Evolutionary conservation across 2,797 vertebrate genomes (phyloP), one percentile per base, ranked within the genome.

Genomic region (Micromesistius poutassou): DNA sequence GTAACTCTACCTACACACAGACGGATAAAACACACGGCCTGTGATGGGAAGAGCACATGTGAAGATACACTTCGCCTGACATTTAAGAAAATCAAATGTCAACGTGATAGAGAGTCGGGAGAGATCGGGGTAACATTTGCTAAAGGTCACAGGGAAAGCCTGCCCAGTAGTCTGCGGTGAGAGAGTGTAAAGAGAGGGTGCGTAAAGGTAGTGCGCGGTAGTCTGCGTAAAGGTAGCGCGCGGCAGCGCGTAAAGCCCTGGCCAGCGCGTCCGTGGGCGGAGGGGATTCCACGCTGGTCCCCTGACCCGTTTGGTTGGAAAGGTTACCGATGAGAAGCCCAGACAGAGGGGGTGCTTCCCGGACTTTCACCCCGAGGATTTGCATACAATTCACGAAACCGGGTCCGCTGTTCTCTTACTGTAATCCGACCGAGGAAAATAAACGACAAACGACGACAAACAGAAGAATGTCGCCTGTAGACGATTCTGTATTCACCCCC

Each of bases 211-310:
- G 33, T 6, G 5, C 33, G 33, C 33, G 33, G 33, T 35, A 35
- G 7, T 5, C 33, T 4, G 33, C 33, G 33, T 35, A 35, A 35
- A 35, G 33, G 5, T 35, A 35, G 33, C 2, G 5, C 33, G 33
- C 33, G 33, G 33, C 1, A 35, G 33, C 7, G 33, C 33, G 33
- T 35, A 42, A 42, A 42, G 40, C 40, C 40, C 13, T 42, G 40
- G 40, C n/a, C n/a, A n/a, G 14, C n/a, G 4, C 4, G 94, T 80
- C 78, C 78, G 93, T 92, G 83, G 93, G 93, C 78, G 87, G 83
- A 30, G 94, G 94, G 94, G 93, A 95, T 95, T 95, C 94, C 94
- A 73, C 40, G 12, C 40, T 42, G 12, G 40, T 42, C 40, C 36
- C 36, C 9, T 38, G 40, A 4, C 40, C 40, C 40, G 12, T 13